Evolutionary conservation across 1,140 invertebrate genomes (phyloP).

Genomic region (Drosophila asahinai): DNA sequence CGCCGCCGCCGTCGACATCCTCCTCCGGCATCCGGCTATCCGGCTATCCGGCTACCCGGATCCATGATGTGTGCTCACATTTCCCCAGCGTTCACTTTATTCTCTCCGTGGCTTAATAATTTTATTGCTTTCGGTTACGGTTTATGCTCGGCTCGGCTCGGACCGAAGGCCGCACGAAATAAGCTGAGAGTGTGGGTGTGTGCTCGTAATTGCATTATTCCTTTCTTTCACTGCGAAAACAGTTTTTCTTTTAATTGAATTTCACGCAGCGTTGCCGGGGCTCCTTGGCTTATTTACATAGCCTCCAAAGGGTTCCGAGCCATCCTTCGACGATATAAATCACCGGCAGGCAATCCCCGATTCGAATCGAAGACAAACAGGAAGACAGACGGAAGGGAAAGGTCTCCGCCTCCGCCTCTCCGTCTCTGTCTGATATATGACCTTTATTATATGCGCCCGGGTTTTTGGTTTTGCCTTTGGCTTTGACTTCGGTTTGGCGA

Average conservation of each 20-base stretch:
- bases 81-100: conserved; percentile 61
- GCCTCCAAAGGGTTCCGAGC: conserved; percentile 38
- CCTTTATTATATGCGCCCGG: conserved; percentile 53
- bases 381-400: conserved; percentile 24
- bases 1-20: conserved; percentile 1
- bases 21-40: not conserved
- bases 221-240: conserved; percentile 42
- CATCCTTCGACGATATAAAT: conserved; percentile 36
- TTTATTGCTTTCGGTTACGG: conserved; percentile 59
- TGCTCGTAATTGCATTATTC: conserved; percentile 50
- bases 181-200: not conserved
- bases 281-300: conserved; percentile 34
- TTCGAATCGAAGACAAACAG: conserved; percentile 55
- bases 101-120: conserved; percentile 54
- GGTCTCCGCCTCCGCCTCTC: not conserved
- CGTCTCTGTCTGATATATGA: conserved; percentile 47
- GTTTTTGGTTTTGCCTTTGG: conserved; percentile 17
- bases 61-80: conserved; percentile 43
- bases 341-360: conserved; percentile 44
- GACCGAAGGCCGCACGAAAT: conserved; percentile 6
- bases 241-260: conserved; percentile 75
- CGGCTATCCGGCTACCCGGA: not conserved
- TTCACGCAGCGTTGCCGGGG: conserved; percentile 18
- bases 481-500: conserved; percentile 28
- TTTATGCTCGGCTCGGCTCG: conserved; percentile 41